Base-by-base conservation (phyloP, 64 coral and sea anemone species). In the Acropora yongei region DNA sequence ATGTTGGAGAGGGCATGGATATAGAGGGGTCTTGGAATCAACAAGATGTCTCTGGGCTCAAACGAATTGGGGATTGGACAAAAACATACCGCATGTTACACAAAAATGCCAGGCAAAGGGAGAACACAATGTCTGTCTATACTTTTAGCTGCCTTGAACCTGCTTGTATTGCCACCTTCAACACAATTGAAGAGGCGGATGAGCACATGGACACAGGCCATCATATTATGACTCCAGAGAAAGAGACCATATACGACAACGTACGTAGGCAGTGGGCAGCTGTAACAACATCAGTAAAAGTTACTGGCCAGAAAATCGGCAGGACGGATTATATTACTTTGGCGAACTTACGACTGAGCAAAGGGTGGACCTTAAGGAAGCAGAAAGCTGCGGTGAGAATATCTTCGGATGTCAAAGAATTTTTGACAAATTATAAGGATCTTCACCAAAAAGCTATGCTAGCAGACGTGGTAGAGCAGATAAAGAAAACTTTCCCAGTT, bases 1-100 rank as follows among this genome's bases (percentile, higher is more conserved):
- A 86, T 58, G n/a, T 92, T 6, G 82, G 90, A 39, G n/a, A 44
- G 76, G 90, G 50, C 50, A 53, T 53, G 50, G 0, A 53, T 53
- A 53, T 53, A 53, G 50, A 53, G 50, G 50, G 0, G 90, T 77
- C 58, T 86, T 67, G 55, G 55, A 43, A 69, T 65, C 53, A 87
- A 67, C 90, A 92, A 87, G 89, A 84, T 63, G 90, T 87, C 68
- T 92, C 82, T 79, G 90, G 74, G 48, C 74, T 92, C 9, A 75
- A 92, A 57, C 79, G 72, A 58, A 79, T 92, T 78, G 90, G 82
- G 16, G 74, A 92, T 18, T 86, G 90, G 58, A 86, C 74, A 18
- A 55, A 55, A 55, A 55, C 5, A 55, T 55, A 55, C 50, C 5
- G 50, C 50, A 55, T 55, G 50, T 55, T 55, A 55, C 50, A 55